A percentile compares a stretch with the other conserved stretches of the same genome.
These are phyloP conservation scores for Tauraco hartlaubi DNA, from an alignment of 2,797 vertebrate species.

Conservation along the genomic window DNA sequence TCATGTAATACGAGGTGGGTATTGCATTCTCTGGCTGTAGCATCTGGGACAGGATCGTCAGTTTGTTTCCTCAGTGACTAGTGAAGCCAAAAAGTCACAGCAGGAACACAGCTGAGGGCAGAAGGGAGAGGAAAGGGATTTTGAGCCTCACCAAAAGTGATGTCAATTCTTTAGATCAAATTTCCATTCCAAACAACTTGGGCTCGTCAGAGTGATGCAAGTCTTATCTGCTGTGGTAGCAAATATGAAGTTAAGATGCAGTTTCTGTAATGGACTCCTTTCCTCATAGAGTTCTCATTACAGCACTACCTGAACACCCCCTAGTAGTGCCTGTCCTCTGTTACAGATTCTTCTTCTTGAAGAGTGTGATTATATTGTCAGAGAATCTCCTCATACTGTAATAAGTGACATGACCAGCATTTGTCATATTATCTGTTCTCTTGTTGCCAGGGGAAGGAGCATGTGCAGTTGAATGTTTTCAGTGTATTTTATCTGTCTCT, in stretches of 20 bases:
- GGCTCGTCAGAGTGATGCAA: neutral
- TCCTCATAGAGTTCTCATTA: neutral
- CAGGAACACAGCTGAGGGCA: slow-evolving; percentile 16
- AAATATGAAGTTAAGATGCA: neutral
- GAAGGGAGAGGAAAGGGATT: neutral
- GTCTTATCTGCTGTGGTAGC: neutral
- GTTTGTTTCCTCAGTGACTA: slow-evolving; percentile 41
- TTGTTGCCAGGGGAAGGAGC: neutral
- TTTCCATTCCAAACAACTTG: neutral
- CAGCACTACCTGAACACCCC: neutral
- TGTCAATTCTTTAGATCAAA: neutral
- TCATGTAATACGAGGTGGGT: neutral
- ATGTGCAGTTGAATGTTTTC: neutral
- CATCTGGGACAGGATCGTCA: slow-evolving; percentile 29
- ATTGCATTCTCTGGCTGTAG: slow-evolving; percentile 28
- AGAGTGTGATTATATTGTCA: neutral
- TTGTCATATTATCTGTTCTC: neutral
- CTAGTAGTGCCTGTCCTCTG: neutral
- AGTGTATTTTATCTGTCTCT: neutral
- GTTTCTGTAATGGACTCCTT: neutral
- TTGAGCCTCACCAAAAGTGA: neutral
- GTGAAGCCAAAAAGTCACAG: slow-evolving; percentile 35
- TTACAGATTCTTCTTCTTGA: neutral
- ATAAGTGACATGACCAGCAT: neutral
- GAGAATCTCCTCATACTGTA: neutral